Evolutionary conservation across 2,888 invertebrate genomes (phyloP).

Genomic region (Ptychoptera contaminata): DNA sequence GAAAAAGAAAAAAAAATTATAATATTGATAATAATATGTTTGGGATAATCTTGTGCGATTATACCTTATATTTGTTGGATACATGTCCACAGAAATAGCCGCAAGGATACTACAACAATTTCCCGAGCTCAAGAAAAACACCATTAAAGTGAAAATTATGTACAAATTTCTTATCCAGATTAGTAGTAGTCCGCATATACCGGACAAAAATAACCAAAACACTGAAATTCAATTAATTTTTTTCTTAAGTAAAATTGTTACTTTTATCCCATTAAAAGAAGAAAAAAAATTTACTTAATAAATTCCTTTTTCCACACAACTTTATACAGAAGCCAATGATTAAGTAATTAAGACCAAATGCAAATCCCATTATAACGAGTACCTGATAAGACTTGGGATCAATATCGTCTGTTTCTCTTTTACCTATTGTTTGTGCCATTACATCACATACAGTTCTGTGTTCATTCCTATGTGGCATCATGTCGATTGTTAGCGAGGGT

Average conservation of each 20-base stretch:
- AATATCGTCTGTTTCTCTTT: slow-evolving; percentile 25
- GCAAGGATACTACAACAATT: slow-evolving; percentile 41
- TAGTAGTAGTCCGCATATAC: slow-evolving; percentile 39
- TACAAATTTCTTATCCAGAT: slow-evolving; percentile 41
- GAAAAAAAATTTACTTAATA: slow-evolving; percentile 29
- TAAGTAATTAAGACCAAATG: slow-evolving; percentile 47
- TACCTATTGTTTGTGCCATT: too few relatives aligned
- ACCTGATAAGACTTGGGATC: slow-evolving; percentile 46
- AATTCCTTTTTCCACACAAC: slow-evolving; percentile 38
- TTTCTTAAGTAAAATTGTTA: background rate
- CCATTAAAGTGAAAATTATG: slow-evolving; percentile 41
- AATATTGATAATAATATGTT: too few relatives aligned
- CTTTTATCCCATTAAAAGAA: background rate
- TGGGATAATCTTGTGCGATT: too few relatives aligned
- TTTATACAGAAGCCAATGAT: slow-evolving; percentile 45
- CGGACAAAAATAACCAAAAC: slow-evolving; percentile 32
- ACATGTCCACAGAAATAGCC: slow-evolving; percentile 40
- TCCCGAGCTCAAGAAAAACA: slow-evolving; percentile 37
- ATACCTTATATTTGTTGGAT: slow-evolving; percentile 34
- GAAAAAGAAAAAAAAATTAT: too few relatives aligned
- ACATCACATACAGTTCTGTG: too few relatives aligned
- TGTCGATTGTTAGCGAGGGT: too few relatives aligned
- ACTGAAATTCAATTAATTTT: slow-evolving; percentile 13
- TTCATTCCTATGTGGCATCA: too few relatives aligned
- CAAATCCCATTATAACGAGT: slow-evolving; percentile 47